Base-by-base conservation (phyloP, 2,888 invertebrate genomes). In the Eurytoma californica region DNA sequence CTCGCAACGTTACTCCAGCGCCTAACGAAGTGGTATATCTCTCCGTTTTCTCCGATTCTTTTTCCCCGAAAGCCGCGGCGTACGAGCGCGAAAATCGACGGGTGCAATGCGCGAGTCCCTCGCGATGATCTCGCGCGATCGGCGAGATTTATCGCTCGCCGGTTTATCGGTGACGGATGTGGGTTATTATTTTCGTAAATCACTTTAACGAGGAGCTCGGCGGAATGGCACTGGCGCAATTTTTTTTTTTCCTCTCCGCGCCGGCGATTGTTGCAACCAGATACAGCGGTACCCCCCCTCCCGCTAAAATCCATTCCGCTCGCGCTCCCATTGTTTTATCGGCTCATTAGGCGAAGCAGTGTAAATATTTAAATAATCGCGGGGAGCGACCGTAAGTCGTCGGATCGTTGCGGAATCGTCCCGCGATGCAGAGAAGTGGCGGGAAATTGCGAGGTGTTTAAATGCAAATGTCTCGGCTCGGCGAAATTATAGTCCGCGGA, bases 151-250 rank as follows among this genome's bases (percentile, higher is more conserved):
- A 78, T 69, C 66, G 63, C 24, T 51, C 47, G 51, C 30, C 39
- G 61, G 30, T 63, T 73, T 58, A 73, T 69, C 63, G 58, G 57
- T 69, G 73, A 76, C 70, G 72, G 67, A 80, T 80, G 76, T 80
- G 70, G 72, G 67, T 80, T 79, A 79, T 79, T 80, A 76, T 80
- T 80, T 76, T 80, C 75, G 76, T 80, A 80, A 80, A 80, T 80
- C 75, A 80, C 78, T 78, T 78, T 78, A 78, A 78, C 73, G 66
- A 78, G 73, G 20, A 28, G 24, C 60, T 30, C 53, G 28, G 30
- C 18, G 39, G n/a, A 39, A 60, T 9, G 16, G 12, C 24, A 20
- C 53, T n/a, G 9, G 16, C 53, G 53, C 53, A n/a, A 13, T 53
- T n/a, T n/a, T 53, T 53, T n/a, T 53, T 53, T 14, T 14, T 16